These are phyloP conservation scores for Drosophila melanosoma DNA, from an alignment of 2,888 invertebrate species.

Conservation along the genomic window DNA sequence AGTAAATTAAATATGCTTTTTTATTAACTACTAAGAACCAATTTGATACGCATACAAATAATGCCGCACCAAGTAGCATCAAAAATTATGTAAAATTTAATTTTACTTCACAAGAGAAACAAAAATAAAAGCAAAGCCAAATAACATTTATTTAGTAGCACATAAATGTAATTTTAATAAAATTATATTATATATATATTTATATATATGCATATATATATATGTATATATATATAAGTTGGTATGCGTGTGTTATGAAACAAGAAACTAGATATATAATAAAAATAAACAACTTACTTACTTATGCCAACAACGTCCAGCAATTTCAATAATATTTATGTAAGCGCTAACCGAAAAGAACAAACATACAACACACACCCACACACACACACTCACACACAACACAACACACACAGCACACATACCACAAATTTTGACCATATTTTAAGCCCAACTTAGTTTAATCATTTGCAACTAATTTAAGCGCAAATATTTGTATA, in stretches of 20 bases:
- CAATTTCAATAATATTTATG: conserved; percentile 79
- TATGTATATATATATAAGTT: conserved; percentile 24
- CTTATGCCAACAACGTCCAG: conserved; percentile 81
- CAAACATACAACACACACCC: conserved; percentile 34
- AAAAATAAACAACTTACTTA: conserved; percentile 78
- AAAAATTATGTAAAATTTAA: conserved; percentile 75
- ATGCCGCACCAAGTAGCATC: conserved; percentile 57
- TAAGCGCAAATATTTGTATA: conserved; percentile 47
- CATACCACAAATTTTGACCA: conserved; percentile 34
- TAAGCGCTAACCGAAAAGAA: conserved; percentile 55
- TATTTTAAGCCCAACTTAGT: conserved; percentile 70
- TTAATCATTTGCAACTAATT: conserved; percentile 70
- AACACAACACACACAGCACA: conserved; percentile 5
- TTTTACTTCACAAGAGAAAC: conserved; percentile 58
- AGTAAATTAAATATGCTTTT: conserved; percentile 81
- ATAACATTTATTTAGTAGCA: conserved; percentile 73
- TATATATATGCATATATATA: conserved; percentile 27
- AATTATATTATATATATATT: conserved; percentile 52
- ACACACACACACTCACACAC: conserved; percentile 8
- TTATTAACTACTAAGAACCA: conserved; percentile 81
- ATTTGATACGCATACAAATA: conserved; percentile 80
- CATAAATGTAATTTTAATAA: conserved; percentile 61
- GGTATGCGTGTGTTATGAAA: conserved; percentile 21
- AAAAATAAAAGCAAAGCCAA: conserved; percentile 67
- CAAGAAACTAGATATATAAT: conserved; percentile 53